phyloP scores from a whole-genome alignment of 1,140 invertebrate species.

The Hyposmocoma kahamanoa region DNA sequence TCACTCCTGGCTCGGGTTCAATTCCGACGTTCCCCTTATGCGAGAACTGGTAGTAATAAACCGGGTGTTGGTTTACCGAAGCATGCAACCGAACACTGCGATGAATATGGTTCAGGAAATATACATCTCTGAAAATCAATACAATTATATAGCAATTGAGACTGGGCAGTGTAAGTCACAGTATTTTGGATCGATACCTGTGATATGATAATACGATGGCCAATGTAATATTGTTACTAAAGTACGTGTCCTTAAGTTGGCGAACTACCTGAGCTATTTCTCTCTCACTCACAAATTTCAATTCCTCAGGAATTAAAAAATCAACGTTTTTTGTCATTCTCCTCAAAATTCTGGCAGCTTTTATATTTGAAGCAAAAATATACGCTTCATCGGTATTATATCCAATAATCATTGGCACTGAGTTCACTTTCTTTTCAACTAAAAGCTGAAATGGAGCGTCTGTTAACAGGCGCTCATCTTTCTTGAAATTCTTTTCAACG shows the following conservation, averaged over 20 bases:
- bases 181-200: no score
- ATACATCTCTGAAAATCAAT: constrained; percentile 43
- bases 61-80: constrained; percentile 15
- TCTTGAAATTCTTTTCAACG: constrained; percentile 39
- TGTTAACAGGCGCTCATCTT: constrained; percentile 40
- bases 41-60: constrained; percentile 57
- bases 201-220: constrained; percentile 36
- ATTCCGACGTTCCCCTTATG: constrained; percentile 37
- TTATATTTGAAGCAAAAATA: constrained; percentile 38
- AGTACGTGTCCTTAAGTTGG: constrained; percentile 46
- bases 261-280: constrained; percentile 30
- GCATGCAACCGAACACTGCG: constrained; percentile 39
- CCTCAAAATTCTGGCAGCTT: constrained; percentile 21
- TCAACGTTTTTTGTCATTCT: constrained; percentile 25
- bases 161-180: no score
- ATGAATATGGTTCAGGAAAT: constrained; percentile 47
- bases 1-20: constrained; percentile 21
- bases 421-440: constrained; percentile 15
- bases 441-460: constrained; percentile 34
- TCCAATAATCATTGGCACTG: constrained; percentile 53
- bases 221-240: constrained; percentile 35
- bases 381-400: constrained; percentile 57
- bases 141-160: background rate
- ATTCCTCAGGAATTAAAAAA: constrained; percentile 45
- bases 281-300: constrained; percentile 31